Evolutionary conservation across 2,113 vertebrate genomes (phyloP).

Genomic region (Turnix velox): DNA sequence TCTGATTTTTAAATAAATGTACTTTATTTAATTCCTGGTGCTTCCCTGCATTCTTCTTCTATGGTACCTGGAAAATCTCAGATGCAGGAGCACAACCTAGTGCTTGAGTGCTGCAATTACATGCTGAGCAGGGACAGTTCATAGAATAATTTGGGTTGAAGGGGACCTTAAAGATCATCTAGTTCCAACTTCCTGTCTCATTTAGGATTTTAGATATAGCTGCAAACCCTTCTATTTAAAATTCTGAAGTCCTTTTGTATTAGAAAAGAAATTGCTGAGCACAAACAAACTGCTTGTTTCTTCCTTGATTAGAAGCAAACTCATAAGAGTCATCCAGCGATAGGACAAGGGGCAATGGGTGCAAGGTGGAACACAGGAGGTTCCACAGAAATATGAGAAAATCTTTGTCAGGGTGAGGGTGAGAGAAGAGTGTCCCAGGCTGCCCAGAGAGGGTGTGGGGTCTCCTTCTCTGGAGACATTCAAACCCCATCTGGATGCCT

Average conservation of each 20-base stretch:
- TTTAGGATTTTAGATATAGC: accelerated
- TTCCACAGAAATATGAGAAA: too few relatives aligned
- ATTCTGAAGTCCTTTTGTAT: accelerated
- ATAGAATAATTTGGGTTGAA: too few relatives aligned
- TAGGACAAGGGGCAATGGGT: too few relatives aligned
- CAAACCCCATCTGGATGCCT: too few relatives aligned
- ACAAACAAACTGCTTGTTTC: background rate
- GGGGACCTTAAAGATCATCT: too few relatives aligned
- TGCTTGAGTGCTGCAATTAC: background rate
- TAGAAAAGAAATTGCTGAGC: background rate
- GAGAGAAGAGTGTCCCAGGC: too few relatives aligned
- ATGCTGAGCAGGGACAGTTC: background rate
- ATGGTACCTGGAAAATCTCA: background rate
- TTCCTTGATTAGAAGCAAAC: background rate
- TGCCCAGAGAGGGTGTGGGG: too few relatives aligned
- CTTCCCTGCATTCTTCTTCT: background rate
- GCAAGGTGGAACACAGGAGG: too few relatives aligned
- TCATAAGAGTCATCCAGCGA: too few relatives aligned
- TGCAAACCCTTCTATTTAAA: background rate
- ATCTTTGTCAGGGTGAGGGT: too few relatives aligned
- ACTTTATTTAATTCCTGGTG: background rate
- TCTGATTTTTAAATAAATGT: background rate
- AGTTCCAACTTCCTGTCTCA: too few relatives aligned
- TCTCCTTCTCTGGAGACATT: too few relatives aligned
- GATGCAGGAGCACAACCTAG: constrained; percentile 26